phyloP scores from a whole-genome alignment of 2,113 vertebrate species.

The Pituophis catenifer region DNA sequence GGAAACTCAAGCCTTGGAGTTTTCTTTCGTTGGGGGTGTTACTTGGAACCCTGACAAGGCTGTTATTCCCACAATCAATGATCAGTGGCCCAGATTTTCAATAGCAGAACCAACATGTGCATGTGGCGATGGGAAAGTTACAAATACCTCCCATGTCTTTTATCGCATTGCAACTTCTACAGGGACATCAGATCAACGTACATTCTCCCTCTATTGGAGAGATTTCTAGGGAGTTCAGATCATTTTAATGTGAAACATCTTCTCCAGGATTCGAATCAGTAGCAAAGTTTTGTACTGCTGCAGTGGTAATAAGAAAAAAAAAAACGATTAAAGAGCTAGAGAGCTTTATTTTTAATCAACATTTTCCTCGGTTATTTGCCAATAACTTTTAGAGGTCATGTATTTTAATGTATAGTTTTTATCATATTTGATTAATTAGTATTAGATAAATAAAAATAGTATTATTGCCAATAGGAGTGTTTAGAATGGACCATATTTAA shows the following conservation, averaged over 20 bases:
- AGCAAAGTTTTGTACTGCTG: neutral
- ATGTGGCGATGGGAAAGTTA: neutral
- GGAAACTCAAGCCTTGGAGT: too few relatives aligned
- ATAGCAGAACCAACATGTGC: neutral
- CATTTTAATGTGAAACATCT: neutral
- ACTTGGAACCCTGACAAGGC: too few relatives aligned
- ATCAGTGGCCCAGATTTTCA: neutral
- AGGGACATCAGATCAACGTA: neutral
- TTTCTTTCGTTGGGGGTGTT: too few relatives aligned
- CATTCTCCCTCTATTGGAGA: neutral
- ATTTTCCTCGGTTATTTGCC: too few relatives aligned
- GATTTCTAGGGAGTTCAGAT: neutral
- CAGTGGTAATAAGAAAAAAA: neutral
- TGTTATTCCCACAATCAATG: neutral
- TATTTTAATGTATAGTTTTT: too few relatives aligned
- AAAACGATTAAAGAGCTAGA: neutral
- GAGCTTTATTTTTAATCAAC: too few relatives aligned
- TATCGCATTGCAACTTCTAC: neutral
- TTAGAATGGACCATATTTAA: neutral
- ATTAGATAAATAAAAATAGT: too few relatives aligned
- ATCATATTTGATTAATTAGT: too few relatives aligned
- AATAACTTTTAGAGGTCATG: too few relatives aligned
- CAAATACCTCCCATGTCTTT: neutral
- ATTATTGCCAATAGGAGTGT: too few relatives aligned
- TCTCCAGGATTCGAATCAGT: neutral